These are phyloP conservation scores for Phalacrocorax pelagicus DNA, from an alignment of 2,113 vertebrate species.

Conservation along the genomic window DNA sequence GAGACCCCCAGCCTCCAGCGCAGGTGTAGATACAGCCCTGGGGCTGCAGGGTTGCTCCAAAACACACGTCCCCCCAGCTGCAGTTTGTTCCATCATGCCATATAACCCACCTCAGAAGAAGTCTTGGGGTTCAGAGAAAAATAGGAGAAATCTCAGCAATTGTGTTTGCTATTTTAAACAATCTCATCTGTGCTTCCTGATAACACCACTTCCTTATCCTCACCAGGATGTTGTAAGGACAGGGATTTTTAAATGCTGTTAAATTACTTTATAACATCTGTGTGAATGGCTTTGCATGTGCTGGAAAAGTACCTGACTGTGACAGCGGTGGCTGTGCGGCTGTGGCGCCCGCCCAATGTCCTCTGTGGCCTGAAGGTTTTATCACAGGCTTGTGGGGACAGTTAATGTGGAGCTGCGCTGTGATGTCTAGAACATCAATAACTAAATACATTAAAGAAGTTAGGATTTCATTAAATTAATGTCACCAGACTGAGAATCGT, in stretches of 20 bases:
- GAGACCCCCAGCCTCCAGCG: too few relatives aligned
- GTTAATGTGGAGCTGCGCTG: fast-evolving
- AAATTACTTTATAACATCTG: background rate
- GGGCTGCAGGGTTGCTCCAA: background rate
- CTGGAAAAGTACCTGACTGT: background rate
- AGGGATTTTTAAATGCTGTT: background rate
- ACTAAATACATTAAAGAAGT: background rate
- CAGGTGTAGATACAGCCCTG: background rate
- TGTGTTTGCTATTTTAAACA: background rate
- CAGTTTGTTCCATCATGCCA: fast-evolving
- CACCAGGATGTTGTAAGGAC: background rate
- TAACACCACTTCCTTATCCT: background rate
- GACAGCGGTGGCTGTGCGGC: background rate
- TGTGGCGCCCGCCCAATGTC: background rate
- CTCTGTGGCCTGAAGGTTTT: background rate
- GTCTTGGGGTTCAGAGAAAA: background rate
- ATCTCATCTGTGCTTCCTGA: background rate
- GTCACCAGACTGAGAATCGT: background rate
- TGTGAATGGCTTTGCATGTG: background rate
- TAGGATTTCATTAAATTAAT: background rate
- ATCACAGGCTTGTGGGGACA: background rate
- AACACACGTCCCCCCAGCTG: background rate
- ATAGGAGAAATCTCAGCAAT: background rate
- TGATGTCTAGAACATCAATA: background rate
- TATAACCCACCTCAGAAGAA: too few relatives aligned